phyloP scores from a whole-genome alignment of 2,113 vertebrate species.

The Sylvilagus bachmani region DNA sequence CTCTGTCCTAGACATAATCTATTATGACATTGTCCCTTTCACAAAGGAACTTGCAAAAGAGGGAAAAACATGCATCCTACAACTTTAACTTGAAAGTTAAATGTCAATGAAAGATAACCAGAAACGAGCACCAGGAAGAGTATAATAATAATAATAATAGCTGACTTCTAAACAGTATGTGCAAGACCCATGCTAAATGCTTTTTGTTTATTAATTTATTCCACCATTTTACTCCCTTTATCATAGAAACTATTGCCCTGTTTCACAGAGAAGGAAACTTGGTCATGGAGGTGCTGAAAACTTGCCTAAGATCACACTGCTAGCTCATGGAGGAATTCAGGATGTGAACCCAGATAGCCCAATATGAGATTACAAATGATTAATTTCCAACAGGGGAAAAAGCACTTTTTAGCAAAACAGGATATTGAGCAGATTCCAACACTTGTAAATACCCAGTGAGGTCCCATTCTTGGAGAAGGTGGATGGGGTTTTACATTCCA shows the following conservation, averaged over 20 bases:
- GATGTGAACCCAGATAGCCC: not conserved
- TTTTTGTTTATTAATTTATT: not conserved
- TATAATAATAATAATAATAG: not conserved
- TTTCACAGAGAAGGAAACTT: not conserved
- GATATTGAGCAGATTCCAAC: not conserved
- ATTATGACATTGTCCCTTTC: not conserved
- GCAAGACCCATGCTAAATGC: not conserved
- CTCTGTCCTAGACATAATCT: not conserved
- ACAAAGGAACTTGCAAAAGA: not conserved
- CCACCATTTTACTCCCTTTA: not conserved
- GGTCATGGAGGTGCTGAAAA: not conserved
- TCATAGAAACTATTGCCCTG: not conserved
- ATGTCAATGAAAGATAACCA: not conserved
- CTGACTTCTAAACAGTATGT: not conserved
- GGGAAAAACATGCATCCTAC: not conserved
- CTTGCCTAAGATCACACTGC: not conserved
- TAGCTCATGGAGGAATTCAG: conserved; percentile 21
- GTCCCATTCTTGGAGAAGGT: not conserved
- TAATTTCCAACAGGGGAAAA: not conserved
- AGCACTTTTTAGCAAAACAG: not conserved
- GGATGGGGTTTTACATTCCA: not conserved
- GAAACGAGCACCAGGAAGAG: not conserved
- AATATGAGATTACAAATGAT: not conserved
- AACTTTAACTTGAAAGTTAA: not conserved
- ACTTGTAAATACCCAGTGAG: not conserved